A percentile compares a stretch with the other conserved stretches of the same genome.
phyloP scores from a whole-genome alignment of 35 echinoderm and acorn worm genomes.

The Diadema setosum region DNA sequence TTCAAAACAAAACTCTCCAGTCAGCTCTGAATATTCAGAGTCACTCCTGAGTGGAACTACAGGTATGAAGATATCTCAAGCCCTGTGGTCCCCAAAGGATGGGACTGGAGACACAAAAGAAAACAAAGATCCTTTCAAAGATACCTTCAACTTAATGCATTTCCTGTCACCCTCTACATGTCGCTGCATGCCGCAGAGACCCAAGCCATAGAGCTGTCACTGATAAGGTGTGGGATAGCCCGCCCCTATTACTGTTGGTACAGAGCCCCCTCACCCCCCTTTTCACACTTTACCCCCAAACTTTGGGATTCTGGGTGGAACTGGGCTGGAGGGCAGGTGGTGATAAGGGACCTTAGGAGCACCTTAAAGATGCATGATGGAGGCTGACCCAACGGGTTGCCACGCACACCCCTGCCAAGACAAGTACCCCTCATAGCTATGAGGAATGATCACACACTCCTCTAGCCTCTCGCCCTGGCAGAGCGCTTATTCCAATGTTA shows the following conservation, averaged over 20 bases:
- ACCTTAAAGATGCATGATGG: background rate
- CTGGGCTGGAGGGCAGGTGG: background rate
- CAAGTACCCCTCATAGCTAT: conserved; percentile 14
- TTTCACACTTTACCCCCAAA: too few relatives aligned
- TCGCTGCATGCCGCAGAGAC: background rate
- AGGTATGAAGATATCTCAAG: conserved; percentile 2
- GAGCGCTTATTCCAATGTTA: too few relatives aligned
- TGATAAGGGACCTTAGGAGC: background rate
- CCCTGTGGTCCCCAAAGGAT: too few relatives aligned
- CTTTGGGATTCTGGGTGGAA: background rate
- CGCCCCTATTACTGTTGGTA: too few relatives aligned
- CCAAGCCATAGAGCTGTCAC: background rate
- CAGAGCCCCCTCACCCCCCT: too few relatives aligned
- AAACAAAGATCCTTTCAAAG: too few relatives aligned
- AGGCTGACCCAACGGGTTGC: background rate
- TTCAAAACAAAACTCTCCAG: conserved; percentile 1
- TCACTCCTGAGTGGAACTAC: background rate
- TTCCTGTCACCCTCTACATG: background rate
- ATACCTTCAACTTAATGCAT: too few relatives aligned
- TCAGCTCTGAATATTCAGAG: background rate
- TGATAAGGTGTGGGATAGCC: too few relatives aligned
- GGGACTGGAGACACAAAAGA: too few relatives aligned
- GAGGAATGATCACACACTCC: background rate
- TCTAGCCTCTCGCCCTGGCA: background rate
- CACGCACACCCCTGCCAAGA: background rate